These are phyloP conservation scores for Cancer borealis DNA, from an alignment of 2,888 invertebrate genomes.

Conservation along the genomic window DNA sequence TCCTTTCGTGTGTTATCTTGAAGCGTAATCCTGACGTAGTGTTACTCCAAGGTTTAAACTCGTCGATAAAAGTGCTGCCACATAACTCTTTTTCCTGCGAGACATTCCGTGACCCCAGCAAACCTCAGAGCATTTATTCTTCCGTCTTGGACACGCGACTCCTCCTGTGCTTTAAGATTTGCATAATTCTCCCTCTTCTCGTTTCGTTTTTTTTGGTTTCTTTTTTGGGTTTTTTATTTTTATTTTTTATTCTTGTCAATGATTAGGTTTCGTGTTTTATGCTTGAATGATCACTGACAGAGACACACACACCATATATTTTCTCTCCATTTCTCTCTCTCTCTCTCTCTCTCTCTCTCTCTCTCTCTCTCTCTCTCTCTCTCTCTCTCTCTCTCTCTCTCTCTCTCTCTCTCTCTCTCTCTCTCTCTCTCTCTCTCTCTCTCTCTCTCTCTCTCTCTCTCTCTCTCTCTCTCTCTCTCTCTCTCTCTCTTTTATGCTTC, in stretches of 20 bases:
- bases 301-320: neutral
- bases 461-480: slow-evolving; percentile 5
- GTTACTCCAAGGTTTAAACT: neutral
- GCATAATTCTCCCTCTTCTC: no score
- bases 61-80: neutral
- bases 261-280: neutral
- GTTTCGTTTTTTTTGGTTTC: neutral
- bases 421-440: neutral
- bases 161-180: no score
- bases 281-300: no score
- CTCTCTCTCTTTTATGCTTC: neutral
- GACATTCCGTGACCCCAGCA: no score
- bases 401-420: neutral
- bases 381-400: neutral
- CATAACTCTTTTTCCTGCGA: neutral
- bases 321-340: neutral
- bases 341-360: slow-evolving; percentile 7
- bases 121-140: no score
- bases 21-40: neutral
- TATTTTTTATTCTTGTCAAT: neutral
- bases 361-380: neutral
- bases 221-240: neutral
- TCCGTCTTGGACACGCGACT: no score
- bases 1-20: neutral
- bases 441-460: neutral